phyloP scores from a whole-genome alignment of 2,888 invertebrate genomes.

The Craniophora ligustri region DNA sequence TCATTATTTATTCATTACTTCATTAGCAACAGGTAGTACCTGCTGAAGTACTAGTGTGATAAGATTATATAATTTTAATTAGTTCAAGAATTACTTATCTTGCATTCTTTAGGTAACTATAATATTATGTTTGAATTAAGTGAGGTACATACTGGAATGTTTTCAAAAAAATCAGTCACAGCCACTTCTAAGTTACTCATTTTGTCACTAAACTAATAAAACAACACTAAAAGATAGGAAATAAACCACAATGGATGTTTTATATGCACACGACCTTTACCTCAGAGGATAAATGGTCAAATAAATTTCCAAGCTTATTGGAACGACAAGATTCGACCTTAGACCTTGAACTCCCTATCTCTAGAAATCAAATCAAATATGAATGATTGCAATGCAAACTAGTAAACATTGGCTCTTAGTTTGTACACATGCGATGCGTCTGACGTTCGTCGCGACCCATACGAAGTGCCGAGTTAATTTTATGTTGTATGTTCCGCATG shows the following conservation, averaged over 20 bases:
- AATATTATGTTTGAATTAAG: neutral
- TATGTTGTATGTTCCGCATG: neutral
- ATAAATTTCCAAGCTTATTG: constrained; percentile 1
- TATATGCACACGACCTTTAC: constrained; percentile 21
- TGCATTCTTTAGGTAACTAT: too few species aligned
- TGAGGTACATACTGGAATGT: constrained; percentile 67
- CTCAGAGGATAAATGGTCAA: constrained; percentile 40
- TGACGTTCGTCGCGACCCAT: neutral
- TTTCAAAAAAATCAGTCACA: constrained; percentile 65
- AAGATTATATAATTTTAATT: too few species aligned
- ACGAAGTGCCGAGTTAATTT: neutral
- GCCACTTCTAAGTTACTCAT: constrained; percentile 75
- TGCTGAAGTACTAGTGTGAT: too few species aligned
- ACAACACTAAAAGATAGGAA: neutral
- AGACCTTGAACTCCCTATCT: constrained; percentile 32
- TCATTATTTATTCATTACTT: too few species aligned
- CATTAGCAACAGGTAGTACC: neutral
- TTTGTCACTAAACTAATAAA: constrained; percentile 18
- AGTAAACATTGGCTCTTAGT: neutral
- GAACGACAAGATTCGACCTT: constrained; percentile 1
- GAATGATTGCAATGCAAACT: too few species aligned
- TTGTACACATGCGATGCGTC: neutral
- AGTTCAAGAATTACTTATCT: too few species aligned
- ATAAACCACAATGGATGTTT: constrained; percentile 12
- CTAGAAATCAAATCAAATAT: neutral